A percentile compares a stretch with the other conserved stretches of the same genome.
These are phyloP conservation scores for Felis catus DNA, from an alignment of 2,113 vertebrate genomes.

Conservation along the genomic window F.catus_Fca126_mat1.0 CM031420.1:92325001-92325500, in stretches of 20 bases:
- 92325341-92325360: neutral
- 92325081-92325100: conserved; percentile 24
- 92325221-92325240: neutral
- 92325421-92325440: neutral
- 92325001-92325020: neutral
- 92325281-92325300: neutral
- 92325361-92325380: neutral
- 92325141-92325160: neutral
- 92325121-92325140: neutral
- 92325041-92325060: neutral
- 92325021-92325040: neutral
- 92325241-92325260: conserved; percentile 17
- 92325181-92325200: neutral
- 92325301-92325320: neutral
- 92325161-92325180: neutral
- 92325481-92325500: neutral
- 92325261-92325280: neutral
- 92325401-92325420: neutral
- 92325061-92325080: neutral
- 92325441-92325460: neutral
- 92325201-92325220: conserved; percentile 31
- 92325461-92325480: neutral
- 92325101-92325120: neutral
- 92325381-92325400: neutral
- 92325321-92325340: neutral